Percentiles rank a stretch among this genome's conserved stretches.
Conservation (phyloP, 2,113 vertebrate species). For the Haemorhous mexicanus region DNA sequence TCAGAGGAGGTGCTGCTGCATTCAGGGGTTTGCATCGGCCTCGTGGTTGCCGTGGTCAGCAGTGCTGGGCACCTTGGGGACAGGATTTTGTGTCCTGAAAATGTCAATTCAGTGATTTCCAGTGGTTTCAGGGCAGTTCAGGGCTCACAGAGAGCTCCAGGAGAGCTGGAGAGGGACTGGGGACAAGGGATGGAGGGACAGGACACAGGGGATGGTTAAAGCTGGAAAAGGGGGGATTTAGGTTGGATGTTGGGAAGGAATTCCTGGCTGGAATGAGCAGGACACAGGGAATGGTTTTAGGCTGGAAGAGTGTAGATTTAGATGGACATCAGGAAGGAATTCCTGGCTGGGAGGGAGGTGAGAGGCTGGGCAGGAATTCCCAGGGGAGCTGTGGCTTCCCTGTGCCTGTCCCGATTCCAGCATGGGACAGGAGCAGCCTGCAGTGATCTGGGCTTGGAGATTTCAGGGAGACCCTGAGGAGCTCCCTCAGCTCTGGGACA, state of each 20-base stretch:
- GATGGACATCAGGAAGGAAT: no score
- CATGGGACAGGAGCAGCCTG: not conserved
- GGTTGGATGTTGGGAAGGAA: no score
- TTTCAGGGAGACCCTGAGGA: not conserved
- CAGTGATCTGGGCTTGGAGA: not conserved
- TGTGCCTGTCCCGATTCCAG: not conserved
- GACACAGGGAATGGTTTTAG: no score
- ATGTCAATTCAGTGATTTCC: not conserved
- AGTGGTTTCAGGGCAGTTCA: accelerated
- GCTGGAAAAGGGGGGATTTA: no score
- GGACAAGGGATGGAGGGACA: no score
- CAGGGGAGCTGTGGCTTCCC: no score
- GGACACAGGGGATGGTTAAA: no score
- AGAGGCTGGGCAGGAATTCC: no score
- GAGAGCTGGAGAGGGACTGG: not conserved
- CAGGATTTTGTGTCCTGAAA: accelerated
- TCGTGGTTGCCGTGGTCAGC: slow-evolving; percentile 39
- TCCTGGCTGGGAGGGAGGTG: no score
- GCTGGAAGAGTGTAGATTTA: no score
- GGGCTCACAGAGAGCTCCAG: not conserved
- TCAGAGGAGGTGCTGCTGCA: not conserved
- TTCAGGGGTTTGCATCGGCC: not conserved
- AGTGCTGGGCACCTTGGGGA: not conserved
- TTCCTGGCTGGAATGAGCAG: no score
- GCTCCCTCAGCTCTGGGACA: not conserved